A percentile compares a stretch with the other conserved stretches of the same genome.
phyloP scores from a whole-genome alignment of 2,113 vertebrate species.

The Vimba vimba region DNA sequence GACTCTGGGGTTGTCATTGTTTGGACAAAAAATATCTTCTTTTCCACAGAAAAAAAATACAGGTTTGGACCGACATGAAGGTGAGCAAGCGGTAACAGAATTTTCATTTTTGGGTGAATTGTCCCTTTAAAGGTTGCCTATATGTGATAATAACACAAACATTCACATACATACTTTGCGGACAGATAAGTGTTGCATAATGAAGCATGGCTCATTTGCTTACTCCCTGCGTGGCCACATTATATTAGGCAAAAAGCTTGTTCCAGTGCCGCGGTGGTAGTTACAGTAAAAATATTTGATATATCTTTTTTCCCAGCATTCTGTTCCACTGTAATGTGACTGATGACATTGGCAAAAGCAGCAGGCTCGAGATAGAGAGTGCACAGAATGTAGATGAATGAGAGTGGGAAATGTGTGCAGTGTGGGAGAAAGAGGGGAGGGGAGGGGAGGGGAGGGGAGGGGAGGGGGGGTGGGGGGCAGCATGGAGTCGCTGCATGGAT shows the following conservation, averaged over 20 bases:
- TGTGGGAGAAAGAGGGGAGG: neutral
- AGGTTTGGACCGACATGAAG: neutral
- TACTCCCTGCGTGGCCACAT: neutral
- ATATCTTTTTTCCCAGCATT: conserved; percentile 24
- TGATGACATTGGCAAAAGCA: conserved; percentile 32
- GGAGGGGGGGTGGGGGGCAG: neutral
- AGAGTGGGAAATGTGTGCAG: conserved; percentile 29
- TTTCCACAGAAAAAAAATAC: neutral
- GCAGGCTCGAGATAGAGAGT: neutral
- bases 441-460: no score
- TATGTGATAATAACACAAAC: neutral
- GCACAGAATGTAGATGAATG: conserved; percentile 42
- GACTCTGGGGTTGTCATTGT: no score
- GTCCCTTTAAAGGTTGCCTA: neutral
- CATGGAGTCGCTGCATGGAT: conserved; percentile 22
- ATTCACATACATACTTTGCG: conserved; percentile 15
- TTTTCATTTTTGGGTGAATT: neutral
- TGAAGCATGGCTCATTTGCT: conserved; percentile 19
- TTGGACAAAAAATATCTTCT: neutral
- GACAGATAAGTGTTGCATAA: conserved; percentile 20
- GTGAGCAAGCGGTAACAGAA: neutral
- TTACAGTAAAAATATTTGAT: conserved; percentile 38
- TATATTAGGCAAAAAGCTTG: conserved; percentile 38
- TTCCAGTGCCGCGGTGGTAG: conserved; percentile 24
- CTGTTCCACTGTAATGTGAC: conserved; percentile 35